phyloP scores from a whole-genome alignment of 2,888 invertebrate species.

The Drosophila cognata region DNA sequence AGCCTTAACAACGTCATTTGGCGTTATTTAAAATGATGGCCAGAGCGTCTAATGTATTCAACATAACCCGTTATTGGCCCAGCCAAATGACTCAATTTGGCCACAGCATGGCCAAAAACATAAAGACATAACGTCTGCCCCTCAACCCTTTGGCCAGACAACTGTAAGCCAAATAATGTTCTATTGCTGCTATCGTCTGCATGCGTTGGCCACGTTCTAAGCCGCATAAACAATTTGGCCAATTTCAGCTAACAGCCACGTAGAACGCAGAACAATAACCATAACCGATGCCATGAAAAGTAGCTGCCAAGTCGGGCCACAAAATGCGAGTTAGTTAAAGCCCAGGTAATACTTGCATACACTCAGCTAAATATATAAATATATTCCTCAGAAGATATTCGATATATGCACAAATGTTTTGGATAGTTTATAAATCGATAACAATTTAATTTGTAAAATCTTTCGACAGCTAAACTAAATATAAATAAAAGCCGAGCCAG shows the following conservation, averaged over 20 bases:
- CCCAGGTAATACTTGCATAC: slow-evolving; percentile 2
- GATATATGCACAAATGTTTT: background rate
- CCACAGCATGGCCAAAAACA: background rate
- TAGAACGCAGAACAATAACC: slow-evolving; percentile 27
- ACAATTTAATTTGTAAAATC: too few species aligned
- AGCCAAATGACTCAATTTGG: slow-evolving; percentile 12
- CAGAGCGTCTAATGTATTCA: slow-evolving; percentile 5
- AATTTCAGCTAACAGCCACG: slow-evolving; percentile 53
- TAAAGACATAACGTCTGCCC: background rate
- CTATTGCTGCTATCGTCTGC: background rate
- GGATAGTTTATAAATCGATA: too few species aligned
- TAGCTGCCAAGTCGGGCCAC: slow-evolving; percentile 16
- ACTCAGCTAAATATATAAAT: background rate
- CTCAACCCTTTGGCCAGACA: background rate
- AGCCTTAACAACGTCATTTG: background rate
- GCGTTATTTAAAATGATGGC: background rate
- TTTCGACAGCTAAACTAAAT: too few species aligned
- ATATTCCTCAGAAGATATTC: background rate
- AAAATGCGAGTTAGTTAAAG: slow-evolving; percentile 30
- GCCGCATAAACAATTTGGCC: slow-evolving; percentile 66
- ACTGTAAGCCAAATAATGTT: slow-evolving; percentile 20
- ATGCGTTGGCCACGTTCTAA: slow-evolving; percentile 35
- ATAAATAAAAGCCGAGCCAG: too few species aligned
- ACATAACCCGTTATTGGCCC: slow-evolving; percentile 10
- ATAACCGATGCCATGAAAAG: slow-evolving; percentile 54